Evolutionary conservation across 1,140 invertebrate genomes (phyloP), one percentile per base, ranked within the genome.

Genomic region (Telenomus remus): DNA sequence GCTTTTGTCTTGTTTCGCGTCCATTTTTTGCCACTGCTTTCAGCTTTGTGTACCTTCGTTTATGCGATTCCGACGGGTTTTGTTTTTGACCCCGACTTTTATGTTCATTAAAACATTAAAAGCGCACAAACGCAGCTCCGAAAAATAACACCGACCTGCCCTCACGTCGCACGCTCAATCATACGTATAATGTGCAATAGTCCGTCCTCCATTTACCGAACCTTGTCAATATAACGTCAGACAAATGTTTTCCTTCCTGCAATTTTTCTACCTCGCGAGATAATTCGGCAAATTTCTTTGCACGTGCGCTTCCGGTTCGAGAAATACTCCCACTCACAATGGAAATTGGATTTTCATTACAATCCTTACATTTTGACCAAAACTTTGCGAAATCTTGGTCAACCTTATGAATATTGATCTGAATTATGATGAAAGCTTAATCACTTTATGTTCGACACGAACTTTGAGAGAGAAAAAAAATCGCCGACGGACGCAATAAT

Each of bases 41-140:
- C 39, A 53, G 39, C 48, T 46, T 43, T 19, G 39, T 27, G 27
- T 61, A 37, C 12, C 44, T 34, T 44, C 37, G 59, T 61, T 44
- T 42, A 14, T 44, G 16, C 48, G 48, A 50, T 60, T 60, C 37
- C 57, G 16, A 7, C 47, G 33, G n/a, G 57, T 61, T 27, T 27
- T 61, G 49, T 51, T 61, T 53, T 46, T 49, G 14, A 10, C 11
- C n/a, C 27, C 14, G 33, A 54, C 15, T 61, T 61, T 37, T 61
- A 51, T 44, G 34, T 46, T 63, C 49, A 54, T 63, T 63, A 53
- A 63, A 53, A 54, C 60, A 63, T 63, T 54, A 54, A 53, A n/a
- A 63, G 19, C 37, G 42, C 11, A 54, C 42, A 34, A 53, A 53
- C 16, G 11, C 33, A 6, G 57, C 5, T 42, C 15, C 37, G 1